Evolutionary conservation across 2,797 vertebrate genomes (phyloP).

Genomic region (Novumbra hubbsi): DNA sequence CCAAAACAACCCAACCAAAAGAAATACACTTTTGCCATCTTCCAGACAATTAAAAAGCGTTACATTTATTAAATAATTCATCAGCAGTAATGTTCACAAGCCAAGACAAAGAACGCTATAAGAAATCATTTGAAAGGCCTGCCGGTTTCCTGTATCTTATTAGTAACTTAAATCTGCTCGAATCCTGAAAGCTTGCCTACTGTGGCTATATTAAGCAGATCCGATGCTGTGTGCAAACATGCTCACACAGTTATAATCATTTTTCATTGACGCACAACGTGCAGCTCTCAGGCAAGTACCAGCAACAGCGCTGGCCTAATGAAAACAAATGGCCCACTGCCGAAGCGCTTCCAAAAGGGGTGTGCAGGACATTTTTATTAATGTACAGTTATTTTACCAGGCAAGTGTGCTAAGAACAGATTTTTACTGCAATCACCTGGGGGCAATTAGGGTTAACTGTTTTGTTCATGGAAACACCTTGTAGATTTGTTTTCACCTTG

Average conservation of each 20-base stretch:
- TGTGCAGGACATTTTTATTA: no score
- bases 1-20: no score
- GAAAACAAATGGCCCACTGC: slow-evolving; percentile 56
- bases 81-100: no score
- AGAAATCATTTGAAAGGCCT: no score
- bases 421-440: no score
- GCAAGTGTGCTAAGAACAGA: no score
- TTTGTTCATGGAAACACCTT: not conserved
- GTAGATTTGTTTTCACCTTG: not conserved
- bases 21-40: no score
- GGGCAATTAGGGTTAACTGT: no score
- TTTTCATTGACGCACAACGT: slow-evolving; percentile 32
- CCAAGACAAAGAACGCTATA: no score
- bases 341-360: slow-evolving; percentile 21
- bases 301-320: slow-evolving; percentile 55
- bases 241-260: slow-evolving; percentile 52
- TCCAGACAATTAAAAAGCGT: no score
- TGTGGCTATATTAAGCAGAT: slow-evolving; percentile 31
- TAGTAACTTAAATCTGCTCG: slow-evolving; percentile 29
- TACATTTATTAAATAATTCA: no score
- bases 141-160: slow-evolving; percentile 3
- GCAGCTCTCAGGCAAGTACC: not conserved
- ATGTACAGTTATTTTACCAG: no score
- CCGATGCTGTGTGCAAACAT: slow-evolving; percentile 1
- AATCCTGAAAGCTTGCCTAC: slow-evolving; percentile 3